Evolutionary conservation across 2,888 invertebrate genomes (phyloP).

Genomic region (Gasteruption jaculator): DNA sequence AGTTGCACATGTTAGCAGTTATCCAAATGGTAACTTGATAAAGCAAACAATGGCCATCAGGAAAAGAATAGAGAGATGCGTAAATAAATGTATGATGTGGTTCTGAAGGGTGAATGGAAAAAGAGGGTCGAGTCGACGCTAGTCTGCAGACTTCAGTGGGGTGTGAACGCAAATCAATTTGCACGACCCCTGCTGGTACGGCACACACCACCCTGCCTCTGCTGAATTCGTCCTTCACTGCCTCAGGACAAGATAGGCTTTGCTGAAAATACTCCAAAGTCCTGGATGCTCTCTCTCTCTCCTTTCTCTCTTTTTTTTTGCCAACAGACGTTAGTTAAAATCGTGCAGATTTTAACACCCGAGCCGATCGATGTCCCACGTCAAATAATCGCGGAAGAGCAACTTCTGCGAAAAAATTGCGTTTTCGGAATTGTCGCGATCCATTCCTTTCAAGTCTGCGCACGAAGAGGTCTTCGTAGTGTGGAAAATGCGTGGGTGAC

Average conservation of each 20-base stretch:
- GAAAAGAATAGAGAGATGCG: slow-evolving; percentile 35
- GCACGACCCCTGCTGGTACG: slow-evolving; percentile 40
- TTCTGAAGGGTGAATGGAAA: slow-evolving; percentile 37
- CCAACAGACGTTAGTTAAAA: slow-evolving; percentile 33
- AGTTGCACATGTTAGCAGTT: slow-evolving; percentile 43
- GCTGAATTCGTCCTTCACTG: slow-evolving; percentile 27
- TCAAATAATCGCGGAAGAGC: background rate
- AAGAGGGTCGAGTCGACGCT: slow-evolving; percentile 8
- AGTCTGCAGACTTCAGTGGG: slow-evolving; percentile 38
- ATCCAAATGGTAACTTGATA: slow-evolving; percentile 43
- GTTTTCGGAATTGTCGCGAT: background rate
- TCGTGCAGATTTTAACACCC: slow-evolving; percentile 32
- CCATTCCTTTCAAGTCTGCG: background rate
- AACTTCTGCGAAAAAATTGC: background rate
- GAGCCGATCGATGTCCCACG: slow-evolving; percentile 14
- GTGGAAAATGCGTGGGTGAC: slow-evolving; percentile 21
- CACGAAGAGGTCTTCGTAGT: no score
- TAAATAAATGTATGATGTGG: slow-evolving; percentile 45
- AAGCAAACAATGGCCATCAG: slow-evolving; percentile 39
- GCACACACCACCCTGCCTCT: slow-evolving; percentile 25
- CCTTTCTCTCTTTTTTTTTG: slow-evolving; percentile 5
- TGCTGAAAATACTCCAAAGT: slow-evolving; percentile 1
- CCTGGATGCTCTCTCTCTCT: slow-evolving; percentile 19
- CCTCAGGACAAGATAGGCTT: slow-evolving; percentile 45
- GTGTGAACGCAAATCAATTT: slow-evolving; percentile 53